Conservation (phyloP, 1,140 invertebrate genomes). For the Drosophila truncata region DNA sequence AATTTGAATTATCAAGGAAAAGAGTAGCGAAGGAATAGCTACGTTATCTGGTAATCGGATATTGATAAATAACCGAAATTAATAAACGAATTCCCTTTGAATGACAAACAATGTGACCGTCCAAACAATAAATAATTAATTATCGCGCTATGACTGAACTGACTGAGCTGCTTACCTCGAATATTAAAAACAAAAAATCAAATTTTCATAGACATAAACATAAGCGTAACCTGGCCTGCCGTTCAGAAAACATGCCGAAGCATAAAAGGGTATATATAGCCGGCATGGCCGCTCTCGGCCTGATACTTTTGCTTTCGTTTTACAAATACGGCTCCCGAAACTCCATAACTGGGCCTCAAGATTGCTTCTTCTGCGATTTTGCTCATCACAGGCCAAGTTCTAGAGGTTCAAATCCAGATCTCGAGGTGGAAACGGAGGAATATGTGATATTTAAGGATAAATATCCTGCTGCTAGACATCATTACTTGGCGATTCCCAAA, state of each 20-base stretch:
- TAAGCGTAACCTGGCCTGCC: not conserved
- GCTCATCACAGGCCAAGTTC: conserved; percentile 85
- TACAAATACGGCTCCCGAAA: conserved; percentile 12
- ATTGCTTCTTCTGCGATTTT: conserved; percentile 91
- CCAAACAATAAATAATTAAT: not conserved
- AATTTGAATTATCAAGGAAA: not conserved
- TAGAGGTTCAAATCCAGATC: conserved; percentile 86
- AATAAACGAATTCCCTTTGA: not conserved
- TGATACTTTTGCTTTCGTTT: conserved; percentile 11
- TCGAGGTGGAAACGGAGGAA: conserved; percentile 90
- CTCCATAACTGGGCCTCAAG: not conserved
- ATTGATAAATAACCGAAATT: too few relatives aligned
- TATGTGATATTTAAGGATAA: conserved; percentile 94
- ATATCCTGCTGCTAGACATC: conserved; percentile 91
- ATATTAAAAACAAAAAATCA: conserved; percentile 1
- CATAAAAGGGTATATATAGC: conserved; percentile 17
- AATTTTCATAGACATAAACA: conserved; percentile 1
- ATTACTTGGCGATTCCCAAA: conserved; percentile 93
- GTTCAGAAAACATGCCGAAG: conserved; percentile 5
- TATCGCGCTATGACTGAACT: conserved; percentile 5
- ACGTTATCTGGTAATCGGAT: too few relatives aligned
- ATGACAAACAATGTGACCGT: conserved; percentile 7
- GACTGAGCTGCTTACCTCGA: not conserved
- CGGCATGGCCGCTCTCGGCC: conserved; percentile 27
- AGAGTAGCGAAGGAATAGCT: too few relatives aligned